Percentiles rank a stretch among this genome's conserved stretches.
Evolutionary conservation across 1,140 invertebrate genomes (phyloP).

Genomic region (Wiebesia pumilae): DNA sequence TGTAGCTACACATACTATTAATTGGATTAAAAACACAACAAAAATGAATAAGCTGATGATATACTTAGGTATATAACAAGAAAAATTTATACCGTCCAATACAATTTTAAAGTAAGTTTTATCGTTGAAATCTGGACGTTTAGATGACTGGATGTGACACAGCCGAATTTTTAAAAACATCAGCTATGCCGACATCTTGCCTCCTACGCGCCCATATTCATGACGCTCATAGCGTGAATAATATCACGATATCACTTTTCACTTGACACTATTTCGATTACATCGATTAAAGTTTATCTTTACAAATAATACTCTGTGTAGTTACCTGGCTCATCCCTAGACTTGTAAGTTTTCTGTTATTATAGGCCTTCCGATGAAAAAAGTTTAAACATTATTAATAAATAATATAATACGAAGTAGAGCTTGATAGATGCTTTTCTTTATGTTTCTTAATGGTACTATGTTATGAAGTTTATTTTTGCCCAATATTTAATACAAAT

Average conservation of each 20-base stretch:
- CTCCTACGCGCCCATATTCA: slow-evolving; percentile 65
- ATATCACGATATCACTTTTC: too few species aligned
- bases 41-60: background rate
- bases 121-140: slow-evolving; percentile 63
- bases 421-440: too few species aligned
- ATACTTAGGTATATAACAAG: background rate
- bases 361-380: background rate
- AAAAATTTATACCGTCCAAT: too few species aligned
- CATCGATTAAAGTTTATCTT: slow-evolving; percentile 33
- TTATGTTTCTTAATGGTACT: too few species aligned
- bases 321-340: background rate
- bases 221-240: too few species aligned
- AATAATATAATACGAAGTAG: too few species aligned
- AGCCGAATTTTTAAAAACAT: slow-evolving; percentile 72
- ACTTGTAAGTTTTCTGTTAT: background rate
- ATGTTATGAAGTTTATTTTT: too few species aligned
- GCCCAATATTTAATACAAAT: too few species aligned
- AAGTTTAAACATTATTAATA: background rate
- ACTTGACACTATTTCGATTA: too few species aligned
- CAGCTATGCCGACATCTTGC: slow-evolving; percentile 76
- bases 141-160: slow-evolving; percentile 74
- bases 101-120: background rate
- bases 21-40: background rate
- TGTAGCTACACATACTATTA: too few species aligned
- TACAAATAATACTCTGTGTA: background rate